Percentiles rank a stretch among this genome's conserved stretches.
These are phyloP conservation scores for Sebastes oblongus DNA, from an alignment of 2,797 vertebrate genomes.

Conservation along the genomic window DNA sequence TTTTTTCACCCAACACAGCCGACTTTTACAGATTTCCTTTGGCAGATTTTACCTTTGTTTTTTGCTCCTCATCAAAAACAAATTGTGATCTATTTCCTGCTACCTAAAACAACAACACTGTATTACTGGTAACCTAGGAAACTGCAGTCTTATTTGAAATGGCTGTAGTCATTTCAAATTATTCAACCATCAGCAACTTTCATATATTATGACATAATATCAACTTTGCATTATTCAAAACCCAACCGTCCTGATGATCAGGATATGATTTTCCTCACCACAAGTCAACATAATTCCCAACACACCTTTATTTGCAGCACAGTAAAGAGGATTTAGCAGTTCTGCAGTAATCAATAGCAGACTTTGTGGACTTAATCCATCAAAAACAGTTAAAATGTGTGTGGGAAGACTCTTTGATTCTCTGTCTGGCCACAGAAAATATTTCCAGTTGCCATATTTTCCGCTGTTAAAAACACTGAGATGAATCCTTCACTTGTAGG, in stretches of 20 bases:
- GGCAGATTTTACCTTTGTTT: constrained; percentile 8
- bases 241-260: neutral
- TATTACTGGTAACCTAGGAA: constrained; percentile 73
- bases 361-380: constrained; percentile 50
- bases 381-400: constrained; percentile 61
- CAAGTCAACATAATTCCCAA: neutral
- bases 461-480: constrained; percentile 54
- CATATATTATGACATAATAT: neutral
- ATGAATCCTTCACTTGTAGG: constrained; percentile 65
- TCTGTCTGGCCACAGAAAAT: constrained; percentile 73
- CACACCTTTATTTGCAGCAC: constrained; percentile 11
- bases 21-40: constrained; percentile 36
- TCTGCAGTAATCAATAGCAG: constrained; percentile 48
- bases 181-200: constrained; percentile 20
- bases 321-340: constrained; percentile 35
- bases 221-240: neutral
- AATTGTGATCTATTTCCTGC: constrained; percentile 47
- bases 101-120: constrained; percentile 38
- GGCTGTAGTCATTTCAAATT: constrained; percentile 25
- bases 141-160: constrained; percentile 68
- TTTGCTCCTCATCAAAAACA: constrained; percentile 39
- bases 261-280: neutral
- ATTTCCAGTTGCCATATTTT: constrained; percentile 56
- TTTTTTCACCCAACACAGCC: neutral
- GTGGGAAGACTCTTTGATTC: constrained; percentile 67